Base-by-base conservation (phyloP, 1,140 invertebrate genomes). In the Teleogryllus occipitalis region DNA sequence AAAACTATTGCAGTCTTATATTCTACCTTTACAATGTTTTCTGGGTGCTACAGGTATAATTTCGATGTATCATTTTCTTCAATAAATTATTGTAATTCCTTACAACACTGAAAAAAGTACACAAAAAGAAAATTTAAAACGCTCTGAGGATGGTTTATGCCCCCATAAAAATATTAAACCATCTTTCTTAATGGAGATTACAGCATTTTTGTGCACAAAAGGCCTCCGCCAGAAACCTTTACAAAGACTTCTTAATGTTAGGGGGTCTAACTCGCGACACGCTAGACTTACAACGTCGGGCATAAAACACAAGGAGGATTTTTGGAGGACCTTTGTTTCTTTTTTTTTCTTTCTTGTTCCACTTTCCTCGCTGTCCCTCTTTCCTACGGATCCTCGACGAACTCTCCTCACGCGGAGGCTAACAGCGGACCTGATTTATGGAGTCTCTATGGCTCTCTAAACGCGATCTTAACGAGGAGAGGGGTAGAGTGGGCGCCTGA, bases 171-270 rank as follows among this genome's bases (percentile, higher is more conserved):
- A 65, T 65, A 65, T 65, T 65, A 65, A 65, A 65, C 10, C 54
- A 65, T 65, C 54, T 14, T 65, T 65, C 18, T 10, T 65, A 65
- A 65, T 65, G 54, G 54, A 65, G 18, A 39, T 39, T 39, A 39
- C 27, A 65, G 18, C 54, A 10, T 65, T 18, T 18, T 18, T 65
- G 10, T 18, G 10, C 18, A 18, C 54, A 65, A 18, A 65, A 14
- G 54, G 54, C 54, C 54, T 18, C 10, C 54, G 54, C 18, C 54
- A 14, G 18, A 65, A 65, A 65, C 54, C 54, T 65, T 65, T 65
- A 65, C 54, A 65, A 65, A 65, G 54, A 65, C 54, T 65, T 65
- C 54, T 65, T 65, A 65, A 65, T 65, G 54, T 65, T 65, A 14
- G 18, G 54, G 18, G 54, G 54, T 65, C 54, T 65, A 65, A 65